Percentiles rank a stretch among this genome's conserved stretches.
These are phyloP conservation scores for Aegithalos caudatus DNA, from an alignment of 2,113 vertebrate genomes.

Conservation along the genomic window DNA sequence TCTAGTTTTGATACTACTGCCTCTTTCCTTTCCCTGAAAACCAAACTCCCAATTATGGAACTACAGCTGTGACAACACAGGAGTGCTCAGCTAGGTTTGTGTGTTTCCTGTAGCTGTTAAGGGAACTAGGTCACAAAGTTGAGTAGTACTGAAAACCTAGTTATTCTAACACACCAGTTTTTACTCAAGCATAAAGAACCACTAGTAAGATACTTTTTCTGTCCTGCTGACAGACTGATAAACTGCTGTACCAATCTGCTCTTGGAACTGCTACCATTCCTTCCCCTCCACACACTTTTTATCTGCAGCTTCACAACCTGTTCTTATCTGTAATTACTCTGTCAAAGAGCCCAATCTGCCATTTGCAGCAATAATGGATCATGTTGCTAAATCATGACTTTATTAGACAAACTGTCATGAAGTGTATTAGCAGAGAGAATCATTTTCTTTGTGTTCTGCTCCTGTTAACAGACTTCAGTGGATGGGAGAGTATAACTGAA, in stretches of 20 bases:
- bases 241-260: background rate
- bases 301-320: slow-evolving; percentile 11
- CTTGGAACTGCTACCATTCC: background rate
- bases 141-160: background rate
- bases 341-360: background rate
- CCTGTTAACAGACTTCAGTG: background rate
- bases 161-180: background rate
- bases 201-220: background rate
- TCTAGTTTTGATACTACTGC: background rate
- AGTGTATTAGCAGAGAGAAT: background rate
- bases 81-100: background rate
- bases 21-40: background rate
- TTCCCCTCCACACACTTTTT: background rate
- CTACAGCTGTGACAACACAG: background rate
- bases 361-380: background rate
- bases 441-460: background rate
- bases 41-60: background rate
- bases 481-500: background rate
- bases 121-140: background rate
- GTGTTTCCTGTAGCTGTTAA: background rate
- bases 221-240: background rate
- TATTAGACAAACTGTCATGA: background rate
- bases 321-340: slow-evolving; percentile 19
- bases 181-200: background rate
- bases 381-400: background rate